Percentiles rank a stretch among this genome's conserved stretches.
phyloP scores from a whole-genome alignment of 1,140 invertebrate genomes.

The Papilio glaucus region DNA sequence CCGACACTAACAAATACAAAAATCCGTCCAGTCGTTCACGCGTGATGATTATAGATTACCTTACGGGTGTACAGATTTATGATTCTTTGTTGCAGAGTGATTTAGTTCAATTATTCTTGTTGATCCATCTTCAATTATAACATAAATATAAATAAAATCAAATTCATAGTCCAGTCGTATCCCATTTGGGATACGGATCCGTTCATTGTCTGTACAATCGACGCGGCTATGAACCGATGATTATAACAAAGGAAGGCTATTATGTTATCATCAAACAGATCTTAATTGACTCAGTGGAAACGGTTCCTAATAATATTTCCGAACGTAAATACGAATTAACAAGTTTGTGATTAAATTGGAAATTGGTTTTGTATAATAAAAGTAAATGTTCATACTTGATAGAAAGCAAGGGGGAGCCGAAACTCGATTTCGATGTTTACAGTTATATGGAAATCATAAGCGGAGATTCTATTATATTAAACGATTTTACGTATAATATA shows the following conservation, averaged over 20 bases:
- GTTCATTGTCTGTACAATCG: constrained; percentile 25
- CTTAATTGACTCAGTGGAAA: constrained; percentile 30
- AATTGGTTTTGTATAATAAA: constrained; percentile 7
- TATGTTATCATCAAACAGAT: constrained; percentile 29
- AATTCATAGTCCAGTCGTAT: background rate
- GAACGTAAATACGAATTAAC: constrained; percentile 26
- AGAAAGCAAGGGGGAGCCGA: background rate
- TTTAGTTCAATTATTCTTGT: too few relatives aligned
- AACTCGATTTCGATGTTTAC: background rate
- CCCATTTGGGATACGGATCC: background rate
- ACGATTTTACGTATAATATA: too few relatives aligned
- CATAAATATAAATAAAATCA: too few relatives aligned
- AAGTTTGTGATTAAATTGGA: constrained; percentile 24
- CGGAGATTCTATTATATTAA: background rate
- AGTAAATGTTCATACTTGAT: background rate
- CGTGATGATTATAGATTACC: too few relatives aligned
- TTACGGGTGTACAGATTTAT: too few relatives aligned
- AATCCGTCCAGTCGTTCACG: too few relatives aligned
- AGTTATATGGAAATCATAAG: background rate
- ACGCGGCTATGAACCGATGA: background rate
- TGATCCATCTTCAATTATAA: too few relatives aligned
- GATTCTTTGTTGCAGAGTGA: too few relatives aligned
- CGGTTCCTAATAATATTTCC: constrained; percentile 22
- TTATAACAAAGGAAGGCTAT: constrained; percentile 27
- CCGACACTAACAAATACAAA: too few relatives aligned